Conservation (phyloP, 1,140 invertebrate genomes). For the Thaumatotibia leucotreta region DNA sequence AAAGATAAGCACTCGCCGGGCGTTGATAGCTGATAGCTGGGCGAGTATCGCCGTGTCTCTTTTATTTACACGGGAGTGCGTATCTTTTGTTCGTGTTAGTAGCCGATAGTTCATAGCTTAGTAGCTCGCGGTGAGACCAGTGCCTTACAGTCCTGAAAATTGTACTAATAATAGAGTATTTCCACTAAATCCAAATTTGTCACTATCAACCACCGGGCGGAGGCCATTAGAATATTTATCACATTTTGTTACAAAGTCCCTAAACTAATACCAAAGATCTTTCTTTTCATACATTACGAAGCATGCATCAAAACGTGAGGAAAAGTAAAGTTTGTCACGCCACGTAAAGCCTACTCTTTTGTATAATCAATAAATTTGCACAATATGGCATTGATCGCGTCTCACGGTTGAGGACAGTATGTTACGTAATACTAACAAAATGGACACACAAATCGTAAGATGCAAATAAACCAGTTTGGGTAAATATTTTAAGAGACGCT, state of each 20-base stretch:
- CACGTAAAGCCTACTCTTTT: neutral
- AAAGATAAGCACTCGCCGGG: no score
- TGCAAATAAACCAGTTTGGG: constrained; percentile 11
- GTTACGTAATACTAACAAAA: constrained; percentile 1
- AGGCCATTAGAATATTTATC: neutral
- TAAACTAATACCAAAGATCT: neutral
- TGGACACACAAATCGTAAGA: constrained; percentile 4
- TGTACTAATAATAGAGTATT: no score
- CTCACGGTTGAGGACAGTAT: constrained; percentile 1
- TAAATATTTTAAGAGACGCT: neutral
- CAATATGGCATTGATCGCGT: neutral
- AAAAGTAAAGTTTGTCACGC: neutral
- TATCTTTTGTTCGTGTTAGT: no score
- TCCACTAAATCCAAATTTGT: no score
- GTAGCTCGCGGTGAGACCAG: no score
- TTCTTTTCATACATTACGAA: neutral
- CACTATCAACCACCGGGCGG: no score
- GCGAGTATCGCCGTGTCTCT: no score
- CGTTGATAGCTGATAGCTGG: no score
- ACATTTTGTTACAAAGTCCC: neutral
- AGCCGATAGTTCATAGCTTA: no score
- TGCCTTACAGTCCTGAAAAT: no score
- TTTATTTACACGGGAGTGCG: no score
- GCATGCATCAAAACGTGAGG: neutral
- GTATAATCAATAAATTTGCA: neutral